Conservation (phyloP, 2,888 invertebrate genomes). For the Pharmacophagus antenor region DNA sequence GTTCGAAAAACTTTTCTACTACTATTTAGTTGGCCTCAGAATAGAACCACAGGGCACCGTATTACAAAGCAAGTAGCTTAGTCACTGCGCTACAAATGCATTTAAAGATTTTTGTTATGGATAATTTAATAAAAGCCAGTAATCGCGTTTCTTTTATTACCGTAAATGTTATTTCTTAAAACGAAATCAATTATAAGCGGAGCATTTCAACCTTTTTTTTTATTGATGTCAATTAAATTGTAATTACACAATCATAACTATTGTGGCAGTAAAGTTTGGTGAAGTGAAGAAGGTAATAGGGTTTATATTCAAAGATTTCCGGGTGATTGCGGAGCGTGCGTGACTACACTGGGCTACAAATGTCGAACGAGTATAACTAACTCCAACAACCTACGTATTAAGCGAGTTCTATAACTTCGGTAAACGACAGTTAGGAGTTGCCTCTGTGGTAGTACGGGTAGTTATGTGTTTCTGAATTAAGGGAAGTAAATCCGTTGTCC, state of each 20-base stretch:
- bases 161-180: neutral
- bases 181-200: slow-evolving; percentile 8
- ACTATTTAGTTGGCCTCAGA: too few relatives aligned
- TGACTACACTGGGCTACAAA: slow-evolving; percentile 45
- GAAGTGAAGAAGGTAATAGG: slow-evolving; percentile 44
- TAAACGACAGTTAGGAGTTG: slow-evolving; percentile 31
- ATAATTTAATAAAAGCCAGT: neutral
- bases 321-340: slow-evolving; percentile 51
- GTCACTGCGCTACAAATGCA: too few relatives aligned
- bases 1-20: too few relatives aligned
- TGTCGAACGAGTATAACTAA: slow-evolving; percentile 16
- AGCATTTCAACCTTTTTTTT: slow-evolving; percentile 3
- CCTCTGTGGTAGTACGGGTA: slow-evolving; percentile 4
- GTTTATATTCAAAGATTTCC: slow-evolving; percentile 57
- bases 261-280: slow-evolving; percentile 28
- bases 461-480: slow-evolving; percentile 22
- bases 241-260: slow-evolving; percentile 24
- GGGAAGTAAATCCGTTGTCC: slow-evolving; percentile 6
- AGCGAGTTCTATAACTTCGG: slow-evolving; percentile 29
- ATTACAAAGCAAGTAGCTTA: too few relatives aligned
- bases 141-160: neutral
- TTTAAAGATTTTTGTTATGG: too few relatives aligned
- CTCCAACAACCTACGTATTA: slow-evolving; percentile 26
- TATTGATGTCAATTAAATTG: slow-evolving; percentile 22
- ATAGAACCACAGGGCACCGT: too few relatives aligned